Base-by-base conservation (phyloP, 2,113 vertebrate species). In the Ceyx melanurus region DNA sequence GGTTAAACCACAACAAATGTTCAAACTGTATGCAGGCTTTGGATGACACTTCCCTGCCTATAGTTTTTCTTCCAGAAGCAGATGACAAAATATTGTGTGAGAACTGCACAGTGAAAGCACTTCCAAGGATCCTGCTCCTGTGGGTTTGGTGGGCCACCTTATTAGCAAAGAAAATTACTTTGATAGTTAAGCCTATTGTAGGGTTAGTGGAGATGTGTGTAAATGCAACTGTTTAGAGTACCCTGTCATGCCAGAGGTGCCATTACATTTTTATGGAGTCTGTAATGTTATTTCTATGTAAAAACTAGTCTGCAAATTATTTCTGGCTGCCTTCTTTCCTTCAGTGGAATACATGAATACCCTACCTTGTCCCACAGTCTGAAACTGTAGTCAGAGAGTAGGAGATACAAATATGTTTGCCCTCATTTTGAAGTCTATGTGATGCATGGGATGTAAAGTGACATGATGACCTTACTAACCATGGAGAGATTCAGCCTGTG, bases 381-480 rank as follows among this genome's bases (percentile, higher is more conserved):
- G 58, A 58, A 89, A 89, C 40, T 22, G 15, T 1, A 35, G 29
- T 40, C 61, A 17, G 20, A 62, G 26, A 42, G 9, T 19, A 45
- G 29, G 77, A 78, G 33, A 18, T 67, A 28, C 31, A 90, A 45
- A 62, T 45, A 9, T 28, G n/a, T 71, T 81, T 58, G 9, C 13
- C 43, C 37, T 84, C 13, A 31, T 79, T 79, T 92, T 71, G 28
- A 75, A 28, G 10, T 33, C 21, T 66, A 5, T 15, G 10, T 20
- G 54, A 21, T 43, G 31, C 7, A 28, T 19, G 17, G 28, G 11
- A 28, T 33, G 16, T 46, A 50, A 79, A 72, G 19, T 29, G 40
- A 42, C 26, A 28, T 5, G 21, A 75, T 0, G 0, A 79, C 7
- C 5, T 50, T 17, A 37, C 3, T 64, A 76, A 7, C 7, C 40